These are phyloP conservation scores for Alitta virens DNA, from an alignment of 2,888 invertebrate species.

Conservation along the genomic window DNA sequence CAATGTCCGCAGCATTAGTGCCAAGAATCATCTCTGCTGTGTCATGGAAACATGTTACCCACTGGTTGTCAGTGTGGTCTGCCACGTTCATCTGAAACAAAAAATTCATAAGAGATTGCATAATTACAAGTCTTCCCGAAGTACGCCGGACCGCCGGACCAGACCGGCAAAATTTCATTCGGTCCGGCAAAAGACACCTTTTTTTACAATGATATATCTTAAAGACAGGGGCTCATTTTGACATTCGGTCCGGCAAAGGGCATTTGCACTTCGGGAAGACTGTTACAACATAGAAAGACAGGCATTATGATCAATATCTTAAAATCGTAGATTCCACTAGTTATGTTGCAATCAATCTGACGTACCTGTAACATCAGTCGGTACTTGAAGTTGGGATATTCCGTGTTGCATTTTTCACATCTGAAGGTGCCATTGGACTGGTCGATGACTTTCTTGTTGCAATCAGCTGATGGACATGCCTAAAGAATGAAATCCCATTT, in stretches of 20 bases:
- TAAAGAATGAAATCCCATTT: slow-evolving; percentile 26
- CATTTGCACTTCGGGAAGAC: too few species aligned
- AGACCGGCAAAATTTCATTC: too few species aligned
- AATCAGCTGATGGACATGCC: slow-evolving; percentile 83
- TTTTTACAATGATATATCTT: too few species aligned
- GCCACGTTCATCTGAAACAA: slow-evolving; percentile 77
- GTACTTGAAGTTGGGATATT: slow-evolving; percentile 82
- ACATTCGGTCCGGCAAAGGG: too few species aligned
- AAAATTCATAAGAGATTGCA: slow-evolving; percentile 6
- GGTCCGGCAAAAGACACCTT: too few species aligned
- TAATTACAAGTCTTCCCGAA: too few species aligned
- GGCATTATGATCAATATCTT: too few species aligned
- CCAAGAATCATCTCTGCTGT: slow-evolving; percentile 49
- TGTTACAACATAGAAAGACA: too few species aligned
- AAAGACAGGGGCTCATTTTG: too few species aligned
- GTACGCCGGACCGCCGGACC: too few species aligned
- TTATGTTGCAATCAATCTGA: too few species aligned
- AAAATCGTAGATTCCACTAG: too few species aligned
- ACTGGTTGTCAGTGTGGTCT: slow-evolving; percentile 83
- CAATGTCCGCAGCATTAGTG: slow-evolving; percentile 62
- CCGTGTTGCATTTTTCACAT: slow-evolving; percentile 91
- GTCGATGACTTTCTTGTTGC: slow-evolving; percentile 94
- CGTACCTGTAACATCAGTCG: slow-evolving; percentile 77
- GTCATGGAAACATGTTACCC: slow-evolving; percentile 85
- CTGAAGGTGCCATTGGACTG: slow-evolving; percentile 82